Base-by-base conservation (phyloP, 2,113 vertebrate genomes). In the Rhinopomastus cyanomelas region DNA sequence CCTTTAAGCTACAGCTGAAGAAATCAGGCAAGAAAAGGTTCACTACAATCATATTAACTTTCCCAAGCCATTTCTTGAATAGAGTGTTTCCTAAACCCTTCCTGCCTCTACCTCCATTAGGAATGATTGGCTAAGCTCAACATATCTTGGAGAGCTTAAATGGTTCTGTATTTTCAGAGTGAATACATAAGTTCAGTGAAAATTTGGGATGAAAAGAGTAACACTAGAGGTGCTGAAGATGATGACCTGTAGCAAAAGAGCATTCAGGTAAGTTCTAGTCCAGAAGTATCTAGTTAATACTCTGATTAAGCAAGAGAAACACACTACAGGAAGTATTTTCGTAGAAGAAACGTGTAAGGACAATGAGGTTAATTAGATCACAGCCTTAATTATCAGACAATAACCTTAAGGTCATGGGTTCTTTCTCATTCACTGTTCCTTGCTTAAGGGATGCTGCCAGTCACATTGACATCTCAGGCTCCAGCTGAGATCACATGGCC, bases 291-390 rank as follows among this genome's bases (percentile, higher is more conserved):
- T 14, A 36, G 2, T 83, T 80, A 53, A 46, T 46, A 62, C 80
- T 89, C 92, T 82, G 60, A 46, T 87, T 80, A 62, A 87, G 37
- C 51, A 69, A 65, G 52, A 56, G 21, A 85, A 59, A 11, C 29
- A 39, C 20, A n/a, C 22, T 44, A 37, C 61, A 77, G 49, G 89
- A 65, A 67, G 26, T 2, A 7, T 80, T 88, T 83, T 77, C 80
- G 77, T 29, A 53, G 52, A 85, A 89, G 37, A 64, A 48, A 9
- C n/a, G 56, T 14, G 48, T 34, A 29, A 71, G 55, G 13, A 27
- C 34, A 81, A 21, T 20, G 27, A 83, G 22, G 68, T 93, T 92
- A 86, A 94, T 90, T 88, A 84, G 56, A 81, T 86, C 67, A 90
- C 42, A 92, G 61, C 34, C 86, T 86, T 81, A 90, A 81, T 92